Evolutionary conservation across 23 tunicate species (phyloP).

Genomic region (Clavelina lepadiformis): DNA sequence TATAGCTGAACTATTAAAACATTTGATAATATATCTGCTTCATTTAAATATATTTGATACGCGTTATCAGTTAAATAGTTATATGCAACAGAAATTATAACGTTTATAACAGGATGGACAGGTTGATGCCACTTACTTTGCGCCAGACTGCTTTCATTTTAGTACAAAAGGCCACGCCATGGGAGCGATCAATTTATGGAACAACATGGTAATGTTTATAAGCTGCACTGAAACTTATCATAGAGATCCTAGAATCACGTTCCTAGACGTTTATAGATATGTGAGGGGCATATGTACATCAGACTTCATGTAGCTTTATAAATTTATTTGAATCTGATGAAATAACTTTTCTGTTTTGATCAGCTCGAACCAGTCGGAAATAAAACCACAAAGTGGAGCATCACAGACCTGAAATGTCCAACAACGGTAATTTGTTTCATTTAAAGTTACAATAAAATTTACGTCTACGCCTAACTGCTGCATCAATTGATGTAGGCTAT

Average conservation of each 20-base stretch:
- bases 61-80: background rate
- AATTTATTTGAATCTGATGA: too few species aligned
- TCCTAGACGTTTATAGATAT: too few species aligned
- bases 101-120: slow-evolving; percentile 37
- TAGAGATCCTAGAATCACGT: background rate
- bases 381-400: slow-evolving; percentile 47
- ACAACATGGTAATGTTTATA: slow-evolving; percentile 63
- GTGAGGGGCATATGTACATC: background rate
- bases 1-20: background rate
- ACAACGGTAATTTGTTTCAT: slow-evolving; percentile 60
- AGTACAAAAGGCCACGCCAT: slow-evolving; percentile 74
- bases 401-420: slow-evolving; percentile 53
- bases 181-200: slow-evolving; percentile 86
- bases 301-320: background rate
- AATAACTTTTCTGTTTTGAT: background rate
- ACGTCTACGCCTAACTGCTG: too few species aligned
- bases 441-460: too few species aligned
- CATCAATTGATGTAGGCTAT: too few species aligned
- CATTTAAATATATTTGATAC: background rate
- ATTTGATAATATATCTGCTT: background rate
- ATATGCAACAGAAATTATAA: background rate
- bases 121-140: slow-evolving; percentile 70
- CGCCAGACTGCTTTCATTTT: slow-evolving; percentile 88
- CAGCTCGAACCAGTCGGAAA: slow-evolving; percentile 76
- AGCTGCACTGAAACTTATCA: background rate